Base-by-base conservation (phyloP, 2,113 vertebrate species). In the Nannobrachium achirus region DNA sequence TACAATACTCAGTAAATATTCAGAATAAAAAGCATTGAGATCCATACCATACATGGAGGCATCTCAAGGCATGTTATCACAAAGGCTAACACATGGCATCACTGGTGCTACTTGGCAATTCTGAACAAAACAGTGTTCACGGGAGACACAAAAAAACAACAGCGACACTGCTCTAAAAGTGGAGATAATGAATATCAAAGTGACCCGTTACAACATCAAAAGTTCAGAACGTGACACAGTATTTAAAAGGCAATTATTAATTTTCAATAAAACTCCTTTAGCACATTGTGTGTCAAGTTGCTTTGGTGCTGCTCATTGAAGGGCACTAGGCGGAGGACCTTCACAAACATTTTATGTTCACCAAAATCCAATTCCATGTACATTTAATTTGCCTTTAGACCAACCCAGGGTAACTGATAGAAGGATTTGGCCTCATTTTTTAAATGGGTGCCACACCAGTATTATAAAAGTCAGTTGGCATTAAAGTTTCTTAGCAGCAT, bases 1-100 rank as follows among this genome's bases (percentile, higher is more conserved):
- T 86, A 88, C 88, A 89, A 89, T 87, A 88, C 76, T 79, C 75
- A 76, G 69, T 89, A 86, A 86, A 88, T 88, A 89, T 88, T 76
- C 53, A 76, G 74, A 78, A 33, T 33, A 33, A 33, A 82, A 74
- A 81, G 68, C 73, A 81, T 80, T 76, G 69, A 57, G 79, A 65
- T 69, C 69, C 46, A 20, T 63, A 10, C 20, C 52, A 66, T 63
- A 8, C 67, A 66, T 10, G 15, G 44, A 44, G 57, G 49, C 58
- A 60, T 78, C 67, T 69, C 46, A 69, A 60, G 15, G 15, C 64
- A 70, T 46, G 42, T 76, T 51, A 56, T 70, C 64, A 76, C 73
- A 76, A 66, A 85, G 73, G 75, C 51, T 69, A 57, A 74, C 76
- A 78, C 6, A 19, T 74, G 75, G 79, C 74, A 69, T 39, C 71